These are phyloP conservation scores for Daboia siamensis DNA, from an alignment of 2,113 vertebrate genomes.

Conservation along the genomic window DNA sequence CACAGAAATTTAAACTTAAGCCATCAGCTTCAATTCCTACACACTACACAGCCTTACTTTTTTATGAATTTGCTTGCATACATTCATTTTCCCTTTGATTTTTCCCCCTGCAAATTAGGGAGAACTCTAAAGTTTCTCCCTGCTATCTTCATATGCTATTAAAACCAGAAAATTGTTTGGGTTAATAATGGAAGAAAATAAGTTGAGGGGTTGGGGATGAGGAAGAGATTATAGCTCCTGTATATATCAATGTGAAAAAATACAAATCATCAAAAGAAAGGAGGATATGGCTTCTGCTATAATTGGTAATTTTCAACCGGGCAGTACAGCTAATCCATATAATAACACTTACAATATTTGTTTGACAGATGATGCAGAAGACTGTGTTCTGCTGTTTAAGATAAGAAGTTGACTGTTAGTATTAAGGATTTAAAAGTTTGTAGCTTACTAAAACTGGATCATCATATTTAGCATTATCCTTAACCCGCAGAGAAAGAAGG, in stretches of 20 bases:
- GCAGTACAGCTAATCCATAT: background rate
- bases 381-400: background rate
- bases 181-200: background rate
- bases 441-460: background rate
- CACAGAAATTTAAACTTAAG: background rate
- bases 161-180: background rate
- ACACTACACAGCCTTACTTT: background rate
- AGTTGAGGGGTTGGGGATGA: background rate
- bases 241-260: background rate
- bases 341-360: background rate
- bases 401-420: background rate
- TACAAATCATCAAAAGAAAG: background rate
- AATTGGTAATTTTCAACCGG: background rate
- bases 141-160: background rate
- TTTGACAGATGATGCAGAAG: background rate
- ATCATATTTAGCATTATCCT: background rate
- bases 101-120: background rate
- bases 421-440: background rate
- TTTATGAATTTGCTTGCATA: background rate
- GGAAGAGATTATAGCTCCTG: background rate
- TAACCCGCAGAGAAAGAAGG: background rate
- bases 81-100: background rate
- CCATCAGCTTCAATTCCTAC: background rate
- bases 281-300: background rate
- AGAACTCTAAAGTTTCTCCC: background rate